Evolutionary conservation across 2,113 vertebrate species (phyloP), one percentile per base, ranked within the genome.

Genomic region (Isurus oxyrinchus): DNA sequence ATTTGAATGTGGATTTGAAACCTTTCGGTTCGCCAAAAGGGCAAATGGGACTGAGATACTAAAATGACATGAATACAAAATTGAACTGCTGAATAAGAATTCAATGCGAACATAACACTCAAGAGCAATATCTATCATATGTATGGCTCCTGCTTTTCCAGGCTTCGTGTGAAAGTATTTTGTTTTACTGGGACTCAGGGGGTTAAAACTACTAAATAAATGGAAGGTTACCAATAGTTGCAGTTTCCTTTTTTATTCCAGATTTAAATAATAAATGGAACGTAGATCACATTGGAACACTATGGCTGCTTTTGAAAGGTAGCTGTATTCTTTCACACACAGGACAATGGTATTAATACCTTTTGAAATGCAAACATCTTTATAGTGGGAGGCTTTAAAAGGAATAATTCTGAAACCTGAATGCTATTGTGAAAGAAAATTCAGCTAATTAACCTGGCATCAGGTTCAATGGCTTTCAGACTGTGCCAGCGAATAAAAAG

Each of bases 301-400:
- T 10, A 10, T 5, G 4, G n/a, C n/a, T 93, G 35, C 90, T 91
- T 91, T 91, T 91, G 88, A 91, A 91, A 59, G 2, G 44, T 88
- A 31, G 53, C 49, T 88, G 27, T 59, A 91, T 59, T 35, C 90
- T 63, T 63, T 63, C 88, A 93, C 19, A 31, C 5, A 14, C 88
- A 63, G 13, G 57, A 40, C 61, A 40, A 35, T n/a, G 90, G 57
- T 8, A 21, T 55, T 93, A 63, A 63, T 63, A 93, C n/a, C 57
- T 40, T 93, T 63, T 40, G 86, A 93, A 93, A 63, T 93, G 57
- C 90, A 93, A 93, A 40, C 59, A 93, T n/a, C 59, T 63, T 93
- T 40, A n/a, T 40, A n/a, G 90, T 5, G n/a, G 35, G 57, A 63
- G 31, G 53, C 49, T 88, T 49, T 88, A 49, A 91, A 88, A 91